A percentile compares a stretch with the other conserved stretches of the same genome.
Evolutionary conservation across 2,797 vertebrate species (phyloP).

Genomic region (Gorsachius magnificus): DNA sequence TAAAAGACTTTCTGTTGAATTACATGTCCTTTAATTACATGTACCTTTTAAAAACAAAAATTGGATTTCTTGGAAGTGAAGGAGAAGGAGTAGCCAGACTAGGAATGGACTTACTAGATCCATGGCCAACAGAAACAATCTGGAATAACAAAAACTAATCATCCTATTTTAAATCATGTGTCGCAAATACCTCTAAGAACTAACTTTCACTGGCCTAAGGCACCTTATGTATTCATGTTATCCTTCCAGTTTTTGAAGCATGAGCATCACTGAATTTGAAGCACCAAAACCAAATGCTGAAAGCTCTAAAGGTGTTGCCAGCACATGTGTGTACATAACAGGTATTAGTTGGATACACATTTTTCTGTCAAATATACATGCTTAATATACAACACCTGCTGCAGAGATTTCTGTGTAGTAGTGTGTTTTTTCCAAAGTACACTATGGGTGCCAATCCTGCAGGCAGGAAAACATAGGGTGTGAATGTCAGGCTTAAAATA

Average conservation of each 20-base stretch:
- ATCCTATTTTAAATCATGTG: conserved; percentile 4
- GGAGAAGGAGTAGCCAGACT: conserved; percentile 6
- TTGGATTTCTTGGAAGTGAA: conserved; percentile 52
- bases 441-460: background rate
- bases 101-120: conserved; percentile 6
- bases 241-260: background rate
- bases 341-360: background rate
- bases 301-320: background rate
- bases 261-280: background rate
- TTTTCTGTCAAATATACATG: background rate
- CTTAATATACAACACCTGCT: background rate
- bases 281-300: background rate
- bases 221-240: background rate
- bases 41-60: conserved; percentile 48
- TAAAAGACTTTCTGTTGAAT: conserved; percentile 65
- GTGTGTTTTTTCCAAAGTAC: background rate
- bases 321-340: background rate
- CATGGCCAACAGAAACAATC: background rate
- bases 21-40: conserved; percentile 66
- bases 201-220: background rate
- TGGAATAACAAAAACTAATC: conserved; percentile 24
- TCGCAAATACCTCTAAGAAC: conserved; percentile 28
- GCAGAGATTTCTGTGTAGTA: background rate
- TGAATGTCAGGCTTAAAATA: conserved; percentile 23
- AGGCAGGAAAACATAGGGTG: background rate